Conservation (phyloP, 1,140 invertebrate species). For the Diabrotica virgifera region DNA sequence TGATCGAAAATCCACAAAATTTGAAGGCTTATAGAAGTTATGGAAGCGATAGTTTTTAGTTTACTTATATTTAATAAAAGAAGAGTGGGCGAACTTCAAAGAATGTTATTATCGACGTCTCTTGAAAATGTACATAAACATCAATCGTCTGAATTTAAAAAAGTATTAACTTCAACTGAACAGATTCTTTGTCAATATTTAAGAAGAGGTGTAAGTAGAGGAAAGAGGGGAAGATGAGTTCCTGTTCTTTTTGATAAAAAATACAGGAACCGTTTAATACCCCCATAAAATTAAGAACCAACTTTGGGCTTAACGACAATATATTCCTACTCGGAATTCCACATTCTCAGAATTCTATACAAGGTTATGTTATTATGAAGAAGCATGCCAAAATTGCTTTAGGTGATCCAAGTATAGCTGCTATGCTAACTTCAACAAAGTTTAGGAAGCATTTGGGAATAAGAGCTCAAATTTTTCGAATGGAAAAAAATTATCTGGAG, state of each 20-base stretch:
- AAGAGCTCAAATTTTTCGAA: constrained; percentile 27
- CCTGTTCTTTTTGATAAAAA: constrained; percentile 6
- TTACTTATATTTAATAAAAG: no score
- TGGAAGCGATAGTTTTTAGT: no score
- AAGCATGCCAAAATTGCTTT: constrained; percentile 22
- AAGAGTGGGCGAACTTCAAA: no score
- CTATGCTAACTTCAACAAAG: constrained; percentile 9
- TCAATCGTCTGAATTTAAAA: no score
- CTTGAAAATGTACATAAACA: no score
- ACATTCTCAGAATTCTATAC: constrained; percentile 7
- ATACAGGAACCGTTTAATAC: background rate
- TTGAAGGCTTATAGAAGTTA: no score
- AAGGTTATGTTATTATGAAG: constrained; percentile 17
- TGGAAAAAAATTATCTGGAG: constrained; percentile 20
- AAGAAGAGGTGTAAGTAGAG: constrained; percentile 27
- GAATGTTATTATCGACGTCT: no score
- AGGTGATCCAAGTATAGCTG: constrained; percentile 15
- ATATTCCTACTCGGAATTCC: constrained; percentile 24
- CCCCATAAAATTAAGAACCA: background rate
- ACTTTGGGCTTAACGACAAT: constrained; percentile 12
- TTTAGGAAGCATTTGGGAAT: constrained; percentile 26
- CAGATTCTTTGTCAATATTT: no score
- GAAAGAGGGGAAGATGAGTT: constrained; percentile 27
- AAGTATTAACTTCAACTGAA: no score
- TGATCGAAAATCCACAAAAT: no score